A percentile compares a stretch with the other conserved stretches of the same genome.
Conservation (phyloP, 1,140 invertebrate genomes). For the Drosophila willistoni region DNA sequence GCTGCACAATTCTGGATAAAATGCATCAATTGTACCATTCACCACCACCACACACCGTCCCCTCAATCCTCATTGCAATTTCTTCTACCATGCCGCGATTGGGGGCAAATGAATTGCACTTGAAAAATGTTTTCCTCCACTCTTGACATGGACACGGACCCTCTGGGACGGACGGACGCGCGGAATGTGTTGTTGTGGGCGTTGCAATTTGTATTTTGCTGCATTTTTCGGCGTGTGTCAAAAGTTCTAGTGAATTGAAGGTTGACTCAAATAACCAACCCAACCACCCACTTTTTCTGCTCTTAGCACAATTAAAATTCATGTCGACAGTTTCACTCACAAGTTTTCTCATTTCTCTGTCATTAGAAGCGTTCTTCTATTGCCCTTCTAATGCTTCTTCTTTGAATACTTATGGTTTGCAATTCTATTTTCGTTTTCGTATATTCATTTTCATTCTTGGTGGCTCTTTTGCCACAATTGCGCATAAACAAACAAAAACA, state of each 20-base stretch:
- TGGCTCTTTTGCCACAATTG: conserved; percentile 35
- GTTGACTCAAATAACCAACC: conserved; percentile 29
- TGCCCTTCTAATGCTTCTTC: conserved; percentile 26
- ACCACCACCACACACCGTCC: not conserved
- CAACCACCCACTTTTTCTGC: not conserved
- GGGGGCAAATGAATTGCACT: conserved; percentile 62
- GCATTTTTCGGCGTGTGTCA: conserved; percentile 38
- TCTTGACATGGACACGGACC: conserved; percentile 1
- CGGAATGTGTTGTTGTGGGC: conserved; percentile 24
- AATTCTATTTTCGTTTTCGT: conserved; percentile 20
- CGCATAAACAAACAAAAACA: conserved; percentile 66
- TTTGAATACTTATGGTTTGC: conserved; percentile 16
- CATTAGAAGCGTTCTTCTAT: not conserved
- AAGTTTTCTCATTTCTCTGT: conserved; percentile 33
- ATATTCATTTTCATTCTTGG: conserved; percentile 32
- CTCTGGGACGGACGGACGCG: not conserved
- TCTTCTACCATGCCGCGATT: conserved; percentile 50
- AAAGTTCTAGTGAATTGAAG: conserved; percentile 56
- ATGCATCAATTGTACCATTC: conserved; percentile 48
- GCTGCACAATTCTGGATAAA: conserved; percentile 77
- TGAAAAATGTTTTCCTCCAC: conserved; percentile 47
- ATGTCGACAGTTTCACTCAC: conserved; percentile 64
- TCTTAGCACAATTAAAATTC: conserved; percentile 74
- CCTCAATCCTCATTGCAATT: conserved; percentile 20
- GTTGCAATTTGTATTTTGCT: conserved; percentile 24